Evolutionary conservation across 2,113 vertebrate genomes (phyloP).

Genomic region (Ia io): DNA sequence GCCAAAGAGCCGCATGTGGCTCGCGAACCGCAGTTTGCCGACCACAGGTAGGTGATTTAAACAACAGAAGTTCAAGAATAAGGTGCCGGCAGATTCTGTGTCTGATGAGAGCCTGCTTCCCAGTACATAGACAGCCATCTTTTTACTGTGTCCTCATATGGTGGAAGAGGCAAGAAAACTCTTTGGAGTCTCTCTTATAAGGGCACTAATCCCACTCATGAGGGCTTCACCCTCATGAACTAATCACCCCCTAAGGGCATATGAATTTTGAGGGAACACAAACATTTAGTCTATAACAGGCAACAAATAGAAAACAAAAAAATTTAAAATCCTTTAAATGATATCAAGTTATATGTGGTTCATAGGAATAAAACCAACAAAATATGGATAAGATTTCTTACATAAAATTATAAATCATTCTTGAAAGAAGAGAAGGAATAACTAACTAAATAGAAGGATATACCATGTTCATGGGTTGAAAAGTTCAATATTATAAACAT

Average conservation of each 20-base stretch:
- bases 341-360: not conserved
- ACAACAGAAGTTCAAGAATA: not conserved
- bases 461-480: not conserved
- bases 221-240: not conserved
- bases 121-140: not conserved
- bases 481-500: not conserved
- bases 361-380: constrained; percentile 1
- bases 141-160: not conserved
- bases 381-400: not conserved
- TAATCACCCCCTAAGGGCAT: not conserved
- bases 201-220: not conserved
- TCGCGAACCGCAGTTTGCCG: no score
- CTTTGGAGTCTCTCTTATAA: not conserved
- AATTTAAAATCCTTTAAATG: not conserved
- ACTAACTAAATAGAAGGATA: not conserved
- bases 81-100: not conserved
- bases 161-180: not conserved
- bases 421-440: not conserved
- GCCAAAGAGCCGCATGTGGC: no score
- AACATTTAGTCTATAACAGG: not conserved
- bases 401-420: not conserved
- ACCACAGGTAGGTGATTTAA: not conserved
- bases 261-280: not conserved
- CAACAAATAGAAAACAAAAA: not conserved
- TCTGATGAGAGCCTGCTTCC: not conserved